These are phyloP conservation scores for Cylas formicarius DNA, from an alignment of 1,140 invertebrate genomes.

Conservation along the genomic window DNA sequence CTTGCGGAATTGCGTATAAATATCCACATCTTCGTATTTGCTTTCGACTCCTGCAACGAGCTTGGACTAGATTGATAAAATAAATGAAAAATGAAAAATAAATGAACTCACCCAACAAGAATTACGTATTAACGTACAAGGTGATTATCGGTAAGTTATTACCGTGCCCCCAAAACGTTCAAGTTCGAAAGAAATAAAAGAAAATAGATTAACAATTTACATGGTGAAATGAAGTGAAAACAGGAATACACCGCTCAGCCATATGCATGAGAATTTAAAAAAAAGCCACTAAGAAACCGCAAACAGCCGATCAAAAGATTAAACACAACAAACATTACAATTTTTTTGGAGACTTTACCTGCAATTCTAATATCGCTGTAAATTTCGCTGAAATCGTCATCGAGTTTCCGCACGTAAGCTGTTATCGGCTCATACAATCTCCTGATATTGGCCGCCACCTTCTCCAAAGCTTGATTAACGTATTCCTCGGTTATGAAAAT, in stretches of 20 bases:
- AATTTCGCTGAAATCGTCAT: constrained; percentile 20
- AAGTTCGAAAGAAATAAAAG: too few species aligned
- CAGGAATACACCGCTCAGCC: too few species aligned
- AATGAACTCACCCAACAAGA: background rate
- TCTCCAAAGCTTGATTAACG: constrained; percentile 9
- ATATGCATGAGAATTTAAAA: too few species aligned
- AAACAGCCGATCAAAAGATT: too few species aligned
- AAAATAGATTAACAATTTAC: too few species aligned
- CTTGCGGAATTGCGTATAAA: constrained; percentile 46
- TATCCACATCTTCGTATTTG: constrained; percentile 31
- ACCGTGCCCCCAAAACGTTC: too few species aligned
- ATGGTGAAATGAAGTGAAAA: too few species aligned
- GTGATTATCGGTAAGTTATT: too few species aligned
- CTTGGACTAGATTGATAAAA: too few species aligned
- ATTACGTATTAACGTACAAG: background rate
- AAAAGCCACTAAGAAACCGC: too few species aligned
- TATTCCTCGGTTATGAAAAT: constrained; percentile 27
- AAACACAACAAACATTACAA: background rate
- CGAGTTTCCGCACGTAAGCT: constrained; percentile 14
- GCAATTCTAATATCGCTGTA: constrained; percentile 13
- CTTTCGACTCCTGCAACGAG: constrained; percentile 1
- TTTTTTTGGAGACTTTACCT: constrained; percentile 1
- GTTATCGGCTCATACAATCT: constrained; percentile 23
- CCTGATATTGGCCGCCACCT: constrained; percentile 22
- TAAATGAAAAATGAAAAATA: background rate